Base-by-base conservation (phyloP, 2,113 vertebrate species). In the Bothrops jararaca region DNA sequence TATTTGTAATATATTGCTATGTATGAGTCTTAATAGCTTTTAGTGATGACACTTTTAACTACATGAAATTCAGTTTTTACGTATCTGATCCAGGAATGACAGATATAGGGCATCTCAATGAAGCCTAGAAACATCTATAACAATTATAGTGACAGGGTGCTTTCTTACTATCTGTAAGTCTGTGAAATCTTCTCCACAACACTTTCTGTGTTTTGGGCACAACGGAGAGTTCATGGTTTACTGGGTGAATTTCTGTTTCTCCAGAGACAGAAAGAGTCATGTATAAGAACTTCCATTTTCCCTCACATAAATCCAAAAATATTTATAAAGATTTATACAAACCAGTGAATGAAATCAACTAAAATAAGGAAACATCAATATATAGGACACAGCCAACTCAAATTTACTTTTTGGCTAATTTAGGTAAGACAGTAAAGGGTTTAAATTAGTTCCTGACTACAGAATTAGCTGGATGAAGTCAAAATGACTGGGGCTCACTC, bases 121-220 rank as follows among this genome's bases (percentile, higher is more conserved):
- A 26, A 29, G 6, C 29, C 86, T n/a, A 64, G 45, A 48, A n/a
- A 90, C 34, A 20, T 69, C 26, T 20, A 64, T 0, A 2, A 15
- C 90, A 80, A 26, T 13, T 50, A 29, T 1, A 39, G 87, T 23
- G 9, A 22, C 10, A 34, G 26, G 34, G 39, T 53, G 45, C 39
- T 85, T 57, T 26, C 90, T 88, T 53, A 98, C 98, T 96, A 96
- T 95, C 0, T 97, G 95, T 91, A 97, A 94, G 64, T 97, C 96
- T 39, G 89, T 93, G 90, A 97, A 98, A 60, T 96, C 56, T 29
- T 97, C 93, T 57, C 95, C 95, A 88, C 98, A 98, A 93, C 97
- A 98, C 95, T 45, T 89, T 12, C 69, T 95, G 95, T 92, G 96
- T 97, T 86, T 96, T 97, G 34, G 60, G 86, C 60, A 80, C 3